Base-by-base conservation (phyloP, 2,113 vertebrate genomes). In the Marmota flaviventris region DNA sequence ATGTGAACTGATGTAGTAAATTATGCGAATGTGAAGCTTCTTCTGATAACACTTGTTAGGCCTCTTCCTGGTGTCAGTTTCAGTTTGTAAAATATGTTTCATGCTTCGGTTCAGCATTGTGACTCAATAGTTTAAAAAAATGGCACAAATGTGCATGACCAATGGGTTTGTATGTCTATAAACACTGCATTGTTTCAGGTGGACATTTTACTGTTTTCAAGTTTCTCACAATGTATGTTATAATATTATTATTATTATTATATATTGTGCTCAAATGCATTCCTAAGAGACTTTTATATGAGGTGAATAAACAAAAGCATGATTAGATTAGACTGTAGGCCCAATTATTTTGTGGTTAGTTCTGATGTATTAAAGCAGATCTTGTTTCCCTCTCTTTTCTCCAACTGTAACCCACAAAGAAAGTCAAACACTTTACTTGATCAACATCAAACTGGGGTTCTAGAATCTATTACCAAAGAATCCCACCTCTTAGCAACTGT, bases 281-380 rank as follows among this genome's bases (percentile, higher is more conserved):
- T 99, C 99, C 99, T 99, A 98, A 99, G 99, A 99, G 99, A 99
- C 99, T 99, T 99, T 99, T 99, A 99, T 99, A 99, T 99, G 99
- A 99, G 99, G 99, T 99, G 99, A 99, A 99, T 99, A 99, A 99
- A 99, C 98, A 98, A 99, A 99, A 99, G 99, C 99, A 99, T 99
- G 99, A 99, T 98, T 98, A 99, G 98, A 98, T 95, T 87, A 96
- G 0, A 45, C 69, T 89, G 37, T 81, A 93, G 61, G 70, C 34
- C 85, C 76, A 34, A 48, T 97, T 96, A 94, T 97, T 97, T 93
- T 0, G 0, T 27, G n/a, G 53, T 96, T 75, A 73, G 73, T 89
- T 95, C 83, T 93, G 79, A 92, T 0, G 1, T 53, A 86, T 73
- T 65, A 91, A 95, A 97, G 67, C 39, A 70, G 39, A 81, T 45